Evolutionary conservation across 2,888 invertebrate species (phyloP).

Genomic region (Cephus spinipes): DNA sequence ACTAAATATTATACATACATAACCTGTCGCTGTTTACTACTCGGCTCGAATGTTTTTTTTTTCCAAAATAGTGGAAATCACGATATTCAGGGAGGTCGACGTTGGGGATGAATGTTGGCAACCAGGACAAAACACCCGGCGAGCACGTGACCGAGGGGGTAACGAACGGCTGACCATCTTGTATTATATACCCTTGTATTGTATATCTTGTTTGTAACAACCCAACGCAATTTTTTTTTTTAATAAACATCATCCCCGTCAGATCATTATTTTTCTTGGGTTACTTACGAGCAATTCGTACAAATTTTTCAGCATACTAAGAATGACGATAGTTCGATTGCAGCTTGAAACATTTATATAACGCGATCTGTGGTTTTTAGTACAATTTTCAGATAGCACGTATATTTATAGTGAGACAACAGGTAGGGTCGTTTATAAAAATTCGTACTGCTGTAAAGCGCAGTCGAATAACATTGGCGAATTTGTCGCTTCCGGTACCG

Average conservation of each 20-base stretch:
- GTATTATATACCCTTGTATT: not conserved
- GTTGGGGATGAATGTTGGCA: conserved; percentile 42
- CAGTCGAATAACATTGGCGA: not conserved
- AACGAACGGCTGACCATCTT: not conserved
- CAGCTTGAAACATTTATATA: not conserved
- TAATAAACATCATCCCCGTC: not conserved
- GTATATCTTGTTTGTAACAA: not conserved
- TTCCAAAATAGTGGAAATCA: not conserved
- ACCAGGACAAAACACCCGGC: conserved; percentile 43
- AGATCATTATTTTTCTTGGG: not conserved
- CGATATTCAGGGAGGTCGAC: not conserved
- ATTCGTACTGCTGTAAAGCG: not conserved
- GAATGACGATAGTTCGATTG: not conserved
- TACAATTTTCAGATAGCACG: not conserved
- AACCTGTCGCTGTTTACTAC: too few species aligned
- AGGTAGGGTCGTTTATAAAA: not conserved
- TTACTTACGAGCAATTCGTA: not conserved
- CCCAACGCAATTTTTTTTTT: not conserved
- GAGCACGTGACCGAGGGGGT: conserved; percentile 39
- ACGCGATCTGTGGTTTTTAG: not conserved
- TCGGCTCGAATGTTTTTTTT: not conserved
- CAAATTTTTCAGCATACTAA: not conserved
- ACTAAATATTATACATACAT: too few species aligned
- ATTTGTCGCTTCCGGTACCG: not conserved
- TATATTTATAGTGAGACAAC: not conserved